A percentile compares a stretch with the other conserved stretches of the same genome.
Conservation (phyloP, 1,140 invertebrate genomes). For the Conus ventricosus region DNA sequence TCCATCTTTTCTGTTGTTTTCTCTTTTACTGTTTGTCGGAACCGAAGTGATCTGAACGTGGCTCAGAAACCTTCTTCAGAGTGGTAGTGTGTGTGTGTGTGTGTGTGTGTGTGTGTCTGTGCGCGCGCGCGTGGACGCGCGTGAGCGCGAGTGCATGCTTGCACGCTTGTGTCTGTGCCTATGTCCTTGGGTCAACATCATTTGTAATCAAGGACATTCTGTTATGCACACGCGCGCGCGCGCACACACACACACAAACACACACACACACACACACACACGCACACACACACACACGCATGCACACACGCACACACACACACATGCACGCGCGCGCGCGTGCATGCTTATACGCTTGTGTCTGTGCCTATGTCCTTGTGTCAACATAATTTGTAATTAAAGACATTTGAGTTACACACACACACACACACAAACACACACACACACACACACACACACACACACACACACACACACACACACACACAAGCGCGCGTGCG, state of each 20-base stretch:
- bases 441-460: not conserved
- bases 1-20: no score
- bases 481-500: not conserved
- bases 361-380: not conserved
- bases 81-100: not conserved
- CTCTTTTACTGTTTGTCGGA: no score
- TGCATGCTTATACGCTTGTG: not conserved
- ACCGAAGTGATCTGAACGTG: no score
- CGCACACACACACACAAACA: not conserved
- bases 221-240: not conserved
- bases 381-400: not conserved
- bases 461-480: conserved; percentile 14
- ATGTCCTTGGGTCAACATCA: not conserved
- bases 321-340: not conserved
- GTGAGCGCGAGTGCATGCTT: not conserved
- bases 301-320: no score
- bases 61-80: no score
- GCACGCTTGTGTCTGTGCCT: not conserved
- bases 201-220: no score
- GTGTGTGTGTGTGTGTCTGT: not conserved
- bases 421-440: not conserved
- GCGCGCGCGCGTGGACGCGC: no score
- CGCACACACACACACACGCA: no score
- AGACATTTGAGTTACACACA: no score
- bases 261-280: no score